Percentiles rank a stretch among this genome's conserved stretches.
Evolutionary conservation across 2,797 vertebrate genomes (phyloP).

Genomic region (Gymnocypris eckloni): DNA sequence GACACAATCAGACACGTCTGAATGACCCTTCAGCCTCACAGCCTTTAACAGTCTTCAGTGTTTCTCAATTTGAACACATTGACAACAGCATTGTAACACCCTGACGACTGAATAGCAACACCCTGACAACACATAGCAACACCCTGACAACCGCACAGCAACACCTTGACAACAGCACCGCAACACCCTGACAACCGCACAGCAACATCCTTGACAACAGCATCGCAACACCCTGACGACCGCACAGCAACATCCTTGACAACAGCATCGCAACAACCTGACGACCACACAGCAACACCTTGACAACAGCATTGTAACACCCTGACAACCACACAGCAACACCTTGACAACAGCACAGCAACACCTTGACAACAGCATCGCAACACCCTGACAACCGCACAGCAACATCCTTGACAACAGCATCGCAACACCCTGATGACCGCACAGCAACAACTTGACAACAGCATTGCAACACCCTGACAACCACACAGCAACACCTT

Average conservation of each 20-base stretch:
- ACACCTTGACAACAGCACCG: not conserved
- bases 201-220: not conserved
- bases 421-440: too few relatives aligned
- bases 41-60: not conserved
- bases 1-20: not conserved
- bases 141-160: fast-evolving
- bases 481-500: too few relatives aligned
- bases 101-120: too few relatives aligned
- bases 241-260: too few relatives aligned
- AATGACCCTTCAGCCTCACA: not conserved
- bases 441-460: too few relatives aligned
- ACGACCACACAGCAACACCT: not conserved
- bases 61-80: not conserved
- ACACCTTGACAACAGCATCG: not conserved
- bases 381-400: not conserved
- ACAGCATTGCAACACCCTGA: too few relatives aligned
- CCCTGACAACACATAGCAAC: too few relatives aligned
- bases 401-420: too few relatives aligned
- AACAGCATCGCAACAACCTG: too few relatives aligned
- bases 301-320: not conserved
- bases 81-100: too few relatives aligned
- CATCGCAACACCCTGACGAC: not conserved
- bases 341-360: not conserved
- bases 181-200: too few relatives aligned
- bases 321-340: not conserved